Evolutionary conservation across 2,888 invertebrate genomes (phyloP), one percentile per base, ranked within the genome.

Genomic region (Pasiphila rectangulata): DNA sequence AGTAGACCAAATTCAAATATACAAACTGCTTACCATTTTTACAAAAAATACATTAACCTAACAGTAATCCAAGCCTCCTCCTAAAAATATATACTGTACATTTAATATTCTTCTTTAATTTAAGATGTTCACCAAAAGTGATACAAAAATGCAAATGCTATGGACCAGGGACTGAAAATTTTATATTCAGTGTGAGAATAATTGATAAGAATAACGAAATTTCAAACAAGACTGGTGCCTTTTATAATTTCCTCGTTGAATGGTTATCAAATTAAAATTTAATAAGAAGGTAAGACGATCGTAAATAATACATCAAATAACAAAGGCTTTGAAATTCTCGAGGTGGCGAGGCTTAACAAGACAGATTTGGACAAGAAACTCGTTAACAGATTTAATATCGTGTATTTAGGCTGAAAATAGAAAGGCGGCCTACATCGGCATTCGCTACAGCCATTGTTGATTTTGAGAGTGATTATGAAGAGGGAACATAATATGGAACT

Each of bases 311-410:
- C 37, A 41, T 53, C 41, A 51, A 45, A 44, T 19, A 48, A 57
- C 48, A 48, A 57, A 57, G 52, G 42, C 19, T 45, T 39, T 20
- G 23, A 41, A 43, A 45, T 13, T 29, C 29, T 3, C 10, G 9
- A n/a, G n/a, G 32, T 30, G 27, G 12, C 9, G 32, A 9, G 32
- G 32, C 17, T 32, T 32, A 16, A 32, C 42, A 51, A 52, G 49
- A 54, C 34, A 20, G 36, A 50, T 52, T 57, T 47, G 53, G 63
- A 58, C 49, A 37, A 51, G 44, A 51, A 59, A 59, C 52, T 63
- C 57, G 61, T 69, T 63, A 67, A 52, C 51, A 46, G 61, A 56
- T 67, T 66, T 66, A 65, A 69, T 67, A 63, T 53, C 48, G 37
- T 15, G n/a, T 36, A 10, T 13, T 13, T n/a, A 20, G 10, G 20